These are phyloP conservation scores for Ctenochaetus hawaiiensis DNA, from an alignment of 2,797 vertebrate species.

Conservation along the genomic window DNA sequence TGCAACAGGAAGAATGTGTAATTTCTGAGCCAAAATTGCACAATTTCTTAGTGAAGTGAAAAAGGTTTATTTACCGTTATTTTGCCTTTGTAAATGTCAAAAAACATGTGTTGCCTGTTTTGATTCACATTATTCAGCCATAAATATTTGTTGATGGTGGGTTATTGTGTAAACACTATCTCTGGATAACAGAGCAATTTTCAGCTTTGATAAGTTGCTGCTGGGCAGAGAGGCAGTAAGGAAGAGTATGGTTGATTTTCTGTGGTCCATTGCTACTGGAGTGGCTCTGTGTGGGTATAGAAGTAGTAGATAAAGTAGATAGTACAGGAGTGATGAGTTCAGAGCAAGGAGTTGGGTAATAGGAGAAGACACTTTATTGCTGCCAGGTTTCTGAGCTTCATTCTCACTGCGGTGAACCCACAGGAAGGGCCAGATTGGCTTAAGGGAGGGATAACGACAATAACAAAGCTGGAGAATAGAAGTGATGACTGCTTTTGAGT, in stretches of 20 bases:
- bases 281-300: constrained; percentile 32
- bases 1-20: constrained; percentile 47
- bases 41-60: background rate
- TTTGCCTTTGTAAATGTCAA: constrained; percentile 36
- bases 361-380: constrained; percentile 59
- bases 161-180: constrained; percentile 41
- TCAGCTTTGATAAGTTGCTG: constrained; percentile 25
- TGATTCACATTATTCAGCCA: constrained; percentile 23
- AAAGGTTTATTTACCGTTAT: constrained; percentile 18
- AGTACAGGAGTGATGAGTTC: constrained; percentile 50
- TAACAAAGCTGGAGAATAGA: constrained; percentile 59
- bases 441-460: constrained; percentile 41
- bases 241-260: constrained; percentile 34
- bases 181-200: constrained; percentile 46
- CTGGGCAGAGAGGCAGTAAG: constrained; percentile 34
- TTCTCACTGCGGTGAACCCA: constrained; percentile 48
- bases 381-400: constrained; percentile 37
- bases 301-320: constrained; percentile 47
- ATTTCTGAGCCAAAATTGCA: constrained; percentile 18
- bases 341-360: constrained; percentile 64
- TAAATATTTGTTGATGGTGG: constrained; percentile 39
- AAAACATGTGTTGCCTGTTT: constrained; percentile 17
- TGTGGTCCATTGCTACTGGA: constrained; percentile 26
- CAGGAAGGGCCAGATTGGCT: constrained; percentile 61
- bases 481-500: constrained; percentile 66